Evolutionary conservation across 2,113 vertebrate species (phyloP).

Genomic region (Blennius ocellaris): DNA sequence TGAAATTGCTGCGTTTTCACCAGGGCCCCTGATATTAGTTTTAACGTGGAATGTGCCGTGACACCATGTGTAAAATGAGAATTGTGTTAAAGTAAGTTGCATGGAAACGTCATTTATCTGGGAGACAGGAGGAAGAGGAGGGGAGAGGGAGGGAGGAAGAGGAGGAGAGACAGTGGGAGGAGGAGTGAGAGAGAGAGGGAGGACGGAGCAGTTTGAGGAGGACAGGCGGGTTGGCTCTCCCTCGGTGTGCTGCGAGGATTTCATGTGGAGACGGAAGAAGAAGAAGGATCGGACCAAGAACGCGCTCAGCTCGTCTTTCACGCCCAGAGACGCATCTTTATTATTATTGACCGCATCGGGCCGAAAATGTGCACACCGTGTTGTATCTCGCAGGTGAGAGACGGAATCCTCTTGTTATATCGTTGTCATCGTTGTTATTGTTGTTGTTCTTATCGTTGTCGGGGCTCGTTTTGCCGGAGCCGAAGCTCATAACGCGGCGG

Average conservation of each 20-base stretch:
- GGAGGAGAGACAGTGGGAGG: not conserved
- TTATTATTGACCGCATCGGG: not conserved
- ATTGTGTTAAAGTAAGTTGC: too few species aligned
- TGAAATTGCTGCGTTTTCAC: too few species aligned
- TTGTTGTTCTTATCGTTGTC: too few species aligned
- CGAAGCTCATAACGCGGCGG: too few species aligned
- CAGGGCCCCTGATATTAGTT: too few species aligned
- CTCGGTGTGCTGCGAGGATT: conserved; percentile 25
- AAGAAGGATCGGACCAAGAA: conserved; percentile 2
- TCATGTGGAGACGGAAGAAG: conserved; percentile 33
- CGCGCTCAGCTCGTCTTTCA: conserved; percentile 5
- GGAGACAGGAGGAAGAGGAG: conserved; percentile 25
- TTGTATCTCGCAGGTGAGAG: conserved; percentile 83
- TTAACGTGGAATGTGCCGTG: too few species aligned
- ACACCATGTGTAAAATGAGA: too few species aligned
- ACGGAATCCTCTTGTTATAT: not conserved
- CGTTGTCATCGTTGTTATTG: not conserved
- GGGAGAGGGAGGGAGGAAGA: conserved; percentile 10
- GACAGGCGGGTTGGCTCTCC: conserved; percentile 36
- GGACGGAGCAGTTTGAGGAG: conserved; percentile 11
- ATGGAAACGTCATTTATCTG: not conserved
- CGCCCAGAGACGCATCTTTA: conserved; percentile 14
- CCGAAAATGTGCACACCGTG: conserved; percentile 75
- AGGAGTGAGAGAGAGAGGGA: not conserved
- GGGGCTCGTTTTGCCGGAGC: too few species aligned